phyloP scores from a whole-genome alignment of 2,888 invertebrate species.

The Pardosa pseudoannulata region DNA sequence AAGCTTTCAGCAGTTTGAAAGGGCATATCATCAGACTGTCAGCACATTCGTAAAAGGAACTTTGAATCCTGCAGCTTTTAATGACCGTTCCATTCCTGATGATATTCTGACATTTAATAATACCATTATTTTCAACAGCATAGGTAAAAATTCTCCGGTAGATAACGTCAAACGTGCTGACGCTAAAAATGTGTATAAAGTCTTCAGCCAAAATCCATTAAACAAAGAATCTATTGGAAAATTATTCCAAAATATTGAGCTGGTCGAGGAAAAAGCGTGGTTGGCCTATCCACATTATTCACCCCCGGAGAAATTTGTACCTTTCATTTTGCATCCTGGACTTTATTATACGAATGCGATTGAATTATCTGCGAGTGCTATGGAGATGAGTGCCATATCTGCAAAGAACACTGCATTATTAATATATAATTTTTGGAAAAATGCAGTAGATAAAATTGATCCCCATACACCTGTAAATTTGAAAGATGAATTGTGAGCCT shows the following conservation, averaged over 20 bases:
- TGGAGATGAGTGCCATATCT: conserved; percentile 83
- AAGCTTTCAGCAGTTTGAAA: conserved; percentile 76
- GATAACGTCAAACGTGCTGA: neutral
- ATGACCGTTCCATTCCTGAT: conserved; percentile 75
- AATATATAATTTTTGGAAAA: conserved; percentile 77
- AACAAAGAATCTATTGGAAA: conserved; percentile 78
- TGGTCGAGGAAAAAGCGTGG: conserved; percentile 79
- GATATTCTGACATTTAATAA: conserved; percentile 79
- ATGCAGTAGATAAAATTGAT: conserved; percentile 47
- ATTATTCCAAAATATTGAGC: conserved; percentile 79
- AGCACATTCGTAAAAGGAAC: conserved; percentile 81
- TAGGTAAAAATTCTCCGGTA: conserved; percentile 75
- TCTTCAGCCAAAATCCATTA: conserved; percentile 80
- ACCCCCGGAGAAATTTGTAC: conserved; percentile 76
- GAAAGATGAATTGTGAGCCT: conserved; percentile 49
- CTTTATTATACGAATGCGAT: conserved; percentile 83
- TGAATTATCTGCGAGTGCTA: conserved; percentile 83
- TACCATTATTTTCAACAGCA: conserved; percentile 79
- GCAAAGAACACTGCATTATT: conserved; percentile 82
- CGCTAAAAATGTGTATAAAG: conserved; percentile 80
- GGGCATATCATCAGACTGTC: conserved; percentile 80
- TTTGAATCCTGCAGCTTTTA: conserved; percentile 78
- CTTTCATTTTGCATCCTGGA: conserved; percentile 80
- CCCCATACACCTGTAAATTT: conserved; percentile 3
- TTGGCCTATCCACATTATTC: conserved; percentile 81